phyloP scores from a whole-genome alignment of 2,888 invertebrate species.

The Patella depressa region DNA sequence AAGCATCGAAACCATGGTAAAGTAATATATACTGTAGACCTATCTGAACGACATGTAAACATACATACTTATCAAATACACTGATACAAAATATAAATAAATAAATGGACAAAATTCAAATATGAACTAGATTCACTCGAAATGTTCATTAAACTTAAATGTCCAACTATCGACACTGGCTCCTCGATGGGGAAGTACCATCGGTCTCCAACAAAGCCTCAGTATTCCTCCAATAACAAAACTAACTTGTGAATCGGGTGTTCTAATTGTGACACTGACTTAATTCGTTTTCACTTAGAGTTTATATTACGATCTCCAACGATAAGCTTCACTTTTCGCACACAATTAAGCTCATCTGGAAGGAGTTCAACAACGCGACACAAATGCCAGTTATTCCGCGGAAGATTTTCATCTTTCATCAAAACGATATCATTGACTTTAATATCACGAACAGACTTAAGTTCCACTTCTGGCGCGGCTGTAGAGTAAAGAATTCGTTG shows the following conservation, averaged over 20 bases:
- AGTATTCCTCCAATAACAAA: constrained; percentile 14
- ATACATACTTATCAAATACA: too few species aligned
- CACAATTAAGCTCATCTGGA: constrained; percentile 29
- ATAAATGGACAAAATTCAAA: too few species aligned
- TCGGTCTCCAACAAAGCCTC: too few species aligned
- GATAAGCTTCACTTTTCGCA: constrained; percentile 27
- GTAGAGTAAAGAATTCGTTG: constrained; percentile 40
- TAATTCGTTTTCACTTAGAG: constrained; percentile 18
- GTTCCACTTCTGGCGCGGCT: constrained; percentile 37
- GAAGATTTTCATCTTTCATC: constrained; percentile 33
- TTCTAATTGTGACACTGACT: constrained; percentile 23
- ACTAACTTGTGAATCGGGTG: constrained; percentile 39
- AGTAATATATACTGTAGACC: too few species aligned
- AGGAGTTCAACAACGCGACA: constrained; percentile 22
- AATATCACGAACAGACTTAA: constrained; percentile 27
- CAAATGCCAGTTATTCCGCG: constrained; percentile 35
- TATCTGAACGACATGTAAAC: too few species aligned
- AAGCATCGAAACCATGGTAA: too few species aligned
- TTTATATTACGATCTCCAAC: constrained; percentile 20
- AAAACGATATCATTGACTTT: constrained; percentile 40
- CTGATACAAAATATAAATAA: too few species aligned
- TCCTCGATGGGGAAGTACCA: too few species aligned
- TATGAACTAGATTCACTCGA: too few species aligned
- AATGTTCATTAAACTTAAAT: too few species aligned
- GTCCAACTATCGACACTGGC: too few species aligned